These are phyloP conservation scores for Pandemis corylana DNA, from an alignment of 2,888 invertebrate genomes.

Conservation along the genomic window DNA sequence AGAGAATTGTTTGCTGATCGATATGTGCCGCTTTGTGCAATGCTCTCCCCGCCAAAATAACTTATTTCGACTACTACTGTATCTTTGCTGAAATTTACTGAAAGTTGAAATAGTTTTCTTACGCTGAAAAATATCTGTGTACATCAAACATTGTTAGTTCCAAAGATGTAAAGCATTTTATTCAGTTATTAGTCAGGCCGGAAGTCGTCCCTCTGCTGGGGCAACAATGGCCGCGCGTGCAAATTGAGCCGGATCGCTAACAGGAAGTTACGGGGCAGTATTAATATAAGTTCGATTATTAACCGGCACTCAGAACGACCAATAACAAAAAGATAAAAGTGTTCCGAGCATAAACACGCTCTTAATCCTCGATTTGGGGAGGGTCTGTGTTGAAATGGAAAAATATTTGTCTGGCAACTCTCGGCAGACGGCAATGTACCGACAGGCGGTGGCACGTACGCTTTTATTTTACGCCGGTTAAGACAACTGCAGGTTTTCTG, in stretches of 20 bases:
- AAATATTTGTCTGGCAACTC: conserved; percentile 79
- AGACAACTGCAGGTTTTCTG: conserved; percentile 61
- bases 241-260: conserved; percentile 28
- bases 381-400: conserved; percentile 76
- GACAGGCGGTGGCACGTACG: conserved; percentile 59
- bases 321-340: conserved; percentile 60
- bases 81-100: background rate
- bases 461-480: conserved; percentile 66
- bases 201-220: conserved; percentile 10
- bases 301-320: conserved; percentile 46
- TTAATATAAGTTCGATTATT: conserved; percentile 42
- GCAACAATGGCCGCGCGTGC: conserved; percentile 9
- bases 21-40: conserved; percentile 59
- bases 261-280: conserved; percentile 36
- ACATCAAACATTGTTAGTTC: background rate
- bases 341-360: conserved; percentile 58
- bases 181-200: conserved; percentile 8
- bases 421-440: conserved; percentile 21
- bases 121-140: background rate
- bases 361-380: conserved; percentile 76
- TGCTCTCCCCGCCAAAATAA: conserved; percentile 49
- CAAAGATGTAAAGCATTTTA: background rate
- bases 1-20: conserved; percentile 71
- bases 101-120: background rate
- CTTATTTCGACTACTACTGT: conserved; percentile 44